A percentile compares a stretch with the other conserved stretches of the same genome.
phyloP scores from a whole-genome alignment of 2,888 invertebrate species.

The Caenorhabditis zanzibari region DNA sequence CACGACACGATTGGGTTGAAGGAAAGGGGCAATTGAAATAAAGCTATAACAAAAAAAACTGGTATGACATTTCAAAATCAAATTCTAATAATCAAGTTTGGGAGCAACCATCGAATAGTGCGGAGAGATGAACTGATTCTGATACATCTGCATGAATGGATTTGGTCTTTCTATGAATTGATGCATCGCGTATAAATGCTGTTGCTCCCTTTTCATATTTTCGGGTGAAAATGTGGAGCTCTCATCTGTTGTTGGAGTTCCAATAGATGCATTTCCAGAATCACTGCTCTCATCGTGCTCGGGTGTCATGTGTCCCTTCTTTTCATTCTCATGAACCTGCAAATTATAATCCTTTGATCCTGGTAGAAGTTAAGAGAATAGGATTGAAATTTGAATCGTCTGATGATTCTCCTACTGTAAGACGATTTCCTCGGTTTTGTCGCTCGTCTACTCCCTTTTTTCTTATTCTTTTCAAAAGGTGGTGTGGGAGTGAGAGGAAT shows the following conservation, averaged over 20 bases:
- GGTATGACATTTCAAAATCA: not conserved
- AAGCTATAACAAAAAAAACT: constrained; percentile 24
- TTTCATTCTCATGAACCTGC: constrained; percentile 68
- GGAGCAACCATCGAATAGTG: constrained; percentile 13
- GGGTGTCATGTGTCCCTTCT: constrained; percentile 53
- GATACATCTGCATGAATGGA: constrained; percentile 45
- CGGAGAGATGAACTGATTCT: constrained; percentile 27
- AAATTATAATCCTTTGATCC: constrained; percentile 4
- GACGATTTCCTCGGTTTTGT: constrained; percentile 6
- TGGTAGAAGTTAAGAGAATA: not conserved
- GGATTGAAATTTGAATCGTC: constrained; percentile 17
- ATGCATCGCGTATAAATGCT: constrained; percentile 25
- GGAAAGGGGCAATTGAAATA: constrained; percentile 9
- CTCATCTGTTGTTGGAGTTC: constrained; percentile 65
- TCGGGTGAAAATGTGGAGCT: constrained; percentile 53
- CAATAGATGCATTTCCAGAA: constrained; percentile 75
- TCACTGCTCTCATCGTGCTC: constrained; percentile 74
- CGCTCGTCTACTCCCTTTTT: constrained; percentile 11
- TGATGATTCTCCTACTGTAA: constrained; percentile 22
- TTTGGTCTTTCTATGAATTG: constrained; percentile 21
- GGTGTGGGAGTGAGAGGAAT: constrained; percentile 17
- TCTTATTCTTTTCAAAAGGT: constrained; percentile 5
- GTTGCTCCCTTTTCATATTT: constrained; percentile 39
- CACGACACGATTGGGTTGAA: constrained; percentile 45
- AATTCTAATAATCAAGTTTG: constrained; percentile 14